Evolutionary conservation across 2,797 vertebrate genomes (phyloP).

Genomic region (Clarias fuscus): DNA sequence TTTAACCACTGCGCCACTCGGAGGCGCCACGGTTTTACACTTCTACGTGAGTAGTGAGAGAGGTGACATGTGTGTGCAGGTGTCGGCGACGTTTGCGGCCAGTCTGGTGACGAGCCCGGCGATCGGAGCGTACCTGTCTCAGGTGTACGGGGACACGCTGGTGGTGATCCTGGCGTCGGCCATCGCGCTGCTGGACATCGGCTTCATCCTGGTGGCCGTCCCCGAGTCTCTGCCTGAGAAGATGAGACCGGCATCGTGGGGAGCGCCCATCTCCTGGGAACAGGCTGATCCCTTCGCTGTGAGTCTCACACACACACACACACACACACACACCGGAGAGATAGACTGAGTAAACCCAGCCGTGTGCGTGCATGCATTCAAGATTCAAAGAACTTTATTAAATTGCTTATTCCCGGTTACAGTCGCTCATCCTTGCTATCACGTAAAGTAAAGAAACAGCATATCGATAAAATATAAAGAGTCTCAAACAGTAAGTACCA

Average conservation of each 20-base stretch:
- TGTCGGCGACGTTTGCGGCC: constrained; percentile 89
- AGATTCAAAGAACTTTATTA: too few relatives aligned
- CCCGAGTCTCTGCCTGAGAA: constrained; percentile 90
- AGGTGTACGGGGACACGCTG: constrained; percentile 82
- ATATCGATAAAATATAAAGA: too few relatives aligned
- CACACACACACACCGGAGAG: neutral
- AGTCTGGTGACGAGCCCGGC: constrained; percentile 91
- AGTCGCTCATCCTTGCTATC: too few relatives aligned
- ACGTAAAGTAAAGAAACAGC: too few relatives aligned
- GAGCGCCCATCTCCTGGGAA: constrained; percentile 92
- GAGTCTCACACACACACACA: constrained; percentile 60
- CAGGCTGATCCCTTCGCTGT: constrained; percentile 91
- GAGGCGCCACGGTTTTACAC: too few relatives aligned
- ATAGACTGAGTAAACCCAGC: too few relatives aligned
- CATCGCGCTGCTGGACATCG: constrained; percentile 89
- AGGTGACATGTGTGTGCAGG: constrained; percentile 64
- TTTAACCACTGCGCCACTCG: too few relatives aligned
- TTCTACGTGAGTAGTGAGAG: neutral
- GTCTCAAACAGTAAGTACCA: too few relatives aligned
- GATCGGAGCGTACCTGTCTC: constrained; percentile 87
- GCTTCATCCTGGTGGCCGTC: constrained; percentile 89
- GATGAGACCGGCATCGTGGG: constrained; percentile 92
- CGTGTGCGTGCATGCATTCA: too few relatives aligned
- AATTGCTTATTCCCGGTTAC: too few relatives aligned
- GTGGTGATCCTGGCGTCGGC: constrained; percentile 89